Evolutionary conservation across 2,113 vertebrate genomes (phyloP).

Genomic region (Eulemur macaco): DNA sequence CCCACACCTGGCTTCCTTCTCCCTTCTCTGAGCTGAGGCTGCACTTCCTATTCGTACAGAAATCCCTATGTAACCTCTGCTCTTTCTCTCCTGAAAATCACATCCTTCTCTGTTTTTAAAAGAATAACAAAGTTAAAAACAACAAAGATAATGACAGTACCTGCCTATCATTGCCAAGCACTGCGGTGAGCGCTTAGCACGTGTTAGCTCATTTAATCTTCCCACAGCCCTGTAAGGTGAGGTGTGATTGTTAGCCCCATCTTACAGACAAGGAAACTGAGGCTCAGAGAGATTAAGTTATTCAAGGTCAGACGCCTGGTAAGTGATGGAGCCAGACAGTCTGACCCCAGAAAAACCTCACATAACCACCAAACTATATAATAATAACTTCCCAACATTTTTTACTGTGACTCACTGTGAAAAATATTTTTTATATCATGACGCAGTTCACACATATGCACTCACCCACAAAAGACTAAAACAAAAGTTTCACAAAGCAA

Average conservation of each 20-base stretch:
- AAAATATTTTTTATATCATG: slow-evolving; percentile 55
- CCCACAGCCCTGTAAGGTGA: background rate
- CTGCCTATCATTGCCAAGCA: background rate
- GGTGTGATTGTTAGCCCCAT: background rate
- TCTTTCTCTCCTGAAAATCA: background rate
- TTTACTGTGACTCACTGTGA: slow-evolving; percentile 58
- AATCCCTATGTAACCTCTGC: background rate
- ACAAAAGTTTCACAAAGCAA: background rate
- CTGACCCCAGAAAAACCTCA: slow-evolving; percentile 66
- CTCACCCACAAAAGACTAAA: slow-evolving; percentile 6
- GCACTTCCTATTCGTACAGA: background rate
- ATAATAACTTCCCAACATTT: slow-evolving; percentile 67
- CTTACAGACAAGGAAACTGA: slow-evolving; percentile 49
- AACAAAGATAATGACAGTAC: background rate
- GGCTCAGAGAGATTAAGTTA: slow-evolving; percentile 36
- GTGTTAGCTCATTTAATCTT: background rate
- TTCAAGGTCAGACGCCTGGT: slow-evolving; percentile 26
- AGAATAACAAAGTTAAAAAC: background rate
- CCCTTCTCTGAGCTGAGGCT: background rate
- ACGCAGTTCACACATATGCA: slow-evolving; percentile 44
- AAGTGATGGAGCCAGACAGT: slow-evolving; percentile 66
- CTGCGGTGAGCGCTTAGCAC: background rate
- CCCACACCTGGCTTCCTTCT: too few species aligned
- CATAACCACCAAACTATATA: slow-evolving; percentile 62
- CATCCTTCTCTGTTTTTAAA: background rate